phyloP scores from a whole-genome alignment of 2,888 invertebrate species.

The Leistus spinibarbis region DNA sequence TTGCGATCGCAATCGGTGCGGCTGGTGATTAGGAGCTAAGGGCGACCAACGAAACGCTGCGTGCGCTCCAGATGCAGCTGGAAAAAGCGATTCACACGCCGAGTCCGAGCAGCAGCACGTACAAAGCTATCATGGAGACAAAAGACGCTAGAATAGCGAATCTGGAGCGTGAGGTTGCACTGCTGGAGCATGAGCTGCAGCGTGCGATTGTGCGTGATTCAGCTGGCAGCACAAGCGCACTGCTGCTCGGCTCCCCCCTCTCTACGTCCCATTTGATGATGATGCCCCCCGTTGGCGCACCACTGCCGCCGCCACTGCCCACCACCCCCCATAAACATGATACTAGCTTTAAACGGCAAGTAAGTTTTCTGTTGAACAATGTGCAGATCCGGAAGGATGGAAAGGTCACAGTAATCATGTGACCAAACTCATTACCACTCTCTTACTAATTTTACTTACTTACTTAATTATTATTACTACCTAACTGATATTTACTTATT shows the following conservation, averaged over 20 bases:
- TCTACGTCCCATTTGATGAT: constrained; percentile 56
- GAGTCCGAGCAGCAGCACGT: constrained; percentile 70
- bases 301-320: constrained; percentile 45
- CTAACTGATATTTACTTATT: constrained; percentile 4
- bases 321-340: constrained; percentile 61
- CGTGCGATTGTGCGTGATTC: constrained; percentile 58
- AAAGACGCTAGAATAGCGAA: constrained; percentile 87
- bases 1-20: constrained; percentile 5
- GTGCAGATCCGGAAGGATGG: constrained; percentile 78
- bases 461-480: constrained; percentile 32
- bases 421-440: constrained; percentile 27
- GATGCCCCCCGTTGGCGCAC: constrained; percentile 49
- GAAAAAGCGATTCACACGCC: constrained; percentile 70
- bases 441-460: constrained; percentile 1
- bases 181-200: constrained; percentile 79
- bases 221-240: constrained; percentile 39
- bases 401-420: constrained; percentile 56
- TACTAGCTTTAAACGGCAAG: constrained; percentile 78
- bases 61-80: constrained; percentile 79
- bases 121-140: constrained; percentile 80
- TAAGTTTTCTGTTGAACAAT: constrained; percentile 84
- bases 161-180: constrained; percentile 82
- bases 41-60: constrained; percentile 83
- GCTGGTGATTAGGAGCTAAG: constrained; percentile 74
- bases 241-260: constrained; percentile 51